Evolutionary conservation across 2,113 vertebrate species (phyloP), one percentile per base, ranked within the genome.

Genomic region (Apaloderma vittatum): DNA sequence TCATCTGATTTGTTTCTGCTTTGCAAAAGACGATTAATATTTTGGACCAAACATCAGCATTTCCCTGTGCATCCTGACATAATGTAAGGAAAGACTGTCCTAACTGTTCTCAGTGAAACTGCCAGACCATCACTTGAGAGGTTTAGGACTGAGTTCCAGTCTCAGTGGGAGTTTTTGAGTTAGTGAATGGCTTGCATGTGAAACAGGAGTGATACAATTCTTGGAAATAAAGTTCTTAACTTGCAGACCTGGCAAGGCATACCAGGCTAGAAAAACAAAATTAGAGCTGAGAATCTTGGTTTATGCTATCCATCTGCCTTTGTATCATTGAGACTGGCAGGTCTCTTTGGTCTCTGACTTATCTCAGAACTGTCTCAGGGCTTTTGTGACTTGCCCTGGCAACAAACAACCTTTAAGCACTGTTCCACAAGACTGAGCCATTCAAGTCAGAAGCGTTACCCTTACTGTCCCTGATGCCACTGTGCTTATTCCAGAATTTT

Each of bases 121-220:
- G 23, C 27, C 14, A 61, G 26, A 9, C 27, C 11, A 37, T 26
- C 15, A 17, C 17, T 30, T 67, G 29, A 62, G 46, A 86, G 5
- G 7, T 37, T 72, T 55, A n/a, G 43, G 48, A 34, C 3, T 62
- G 12, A 51, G 5, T 89, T 86, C 19, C 34, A 83, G 1, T 51
- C 37, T 63, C n/a, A 46, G 15, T 40, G 9, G 8, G 3, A 0
- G 2, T n/a, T 91, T 57, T 17, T 9, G 18, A 6, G 3, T 27
- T 79, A 87, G 23, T 48, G 36, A 81, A 37, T 45, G n/a, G 8
- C 30, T 15, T 27, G 0, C 61, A 12, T 58, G 36, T 86, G 46
- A 78, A 79, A 58, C 6, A 46, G 9, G 10, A 80, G 24, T 72
- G 17, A 54, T 24, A 37, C 6, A 57, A 6, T 21, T 81, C 27